Base-by-base conservation (phyloP, 2,113 vertebrate genomes). In the Epinephelus fuscoguttatus region DNA sequence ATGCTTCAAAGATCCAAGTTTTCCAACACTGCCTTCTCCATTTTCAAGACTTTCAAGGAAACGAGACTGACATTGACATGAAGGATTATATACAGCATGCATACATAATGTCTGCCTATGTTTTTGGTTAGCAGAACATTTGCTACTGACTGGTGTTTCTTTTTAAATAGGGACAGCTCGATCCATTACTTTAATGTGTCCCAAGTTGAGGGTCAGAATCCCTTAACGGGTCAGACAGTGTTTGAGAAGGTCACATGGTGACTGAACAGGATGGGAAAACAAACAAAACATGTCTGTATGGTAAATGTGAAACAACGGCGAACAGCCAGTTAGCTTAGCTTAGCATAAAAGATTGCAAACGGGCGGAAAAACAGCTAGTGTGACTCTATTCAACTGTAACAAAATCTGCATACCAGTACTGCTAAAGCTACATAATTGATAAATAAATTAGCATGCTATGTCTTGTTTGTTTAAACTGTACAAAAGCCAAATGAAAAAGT, bases 1-100 rank as follows among this genome's bases (percentile, higher is more conserved):
- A 75, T n/a, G 75, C 50, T 78, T 84, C 6, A 17, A 78, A 72
- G 82, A 80, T 79, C 75, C 68, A 64, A 66, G 60, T 60, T 69
- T 80, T 81, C 19, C 49, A 57, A 86, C 74, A 30, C 75, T 73
- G 18, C 42, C 60, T 42, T 73, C 14, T 70, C 37, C 25, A n/a
- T 68, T 84, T 60, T 72, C 30, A 78, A 75, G 59, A 45, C 53
- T 78, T 17, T 42, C 25, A 80, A 74, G 71, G 75, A 89, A 81
- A 83, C 12, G 73, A 66, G 79, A n/a, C 21, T 61, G 81, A 77
- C 83, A 78, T 21, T 73, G 49, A 63, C 64, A 78, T 67, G 75
- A 67, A 67, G 73, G 83, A 82, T 87, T 63, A 82, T 55, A 25
- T 63, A 47, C 52, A 75, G 40, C 56, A 55, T 61, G 64, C 63